phyloP scores from a whole-genome alignment of 35 echinoderm and acorn worm species.

The Acanthaster planci region DNA sequence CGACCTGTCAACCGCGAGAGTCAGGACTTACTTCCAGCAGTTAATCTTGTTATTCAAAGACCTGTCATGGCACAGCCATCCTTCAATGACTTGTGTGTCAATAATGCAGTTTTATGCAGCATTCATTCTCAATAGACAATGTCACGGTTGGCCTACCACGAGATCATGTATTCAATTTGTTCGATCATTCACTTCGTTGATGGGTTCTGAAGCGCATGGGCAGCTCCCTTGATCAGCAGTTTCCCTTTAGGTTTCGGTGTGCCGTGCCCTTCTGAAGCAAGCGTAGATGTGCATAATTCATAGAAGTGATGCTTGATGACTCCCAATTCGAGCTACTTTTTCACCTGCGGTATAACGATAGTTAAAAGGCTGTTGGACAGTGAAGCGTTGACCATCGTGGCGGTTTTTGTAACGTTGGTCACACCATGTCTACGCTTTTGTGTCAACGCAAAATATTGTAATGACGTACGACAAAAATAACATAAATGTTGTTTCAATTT shows the following conservation, averaged over 20 bases:
- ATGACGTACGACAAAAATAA: too few species aligned
- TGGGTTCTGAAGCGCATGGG: not conserved
- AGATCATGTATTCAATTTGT: conserved; percentile 23
- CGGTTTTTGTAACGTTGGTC: too few species aligned
- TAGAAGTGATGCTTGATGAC: too few species aligned
- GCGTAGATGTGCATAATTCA: too few species aligned
- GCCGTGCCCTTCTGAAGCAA: too few species aligned
- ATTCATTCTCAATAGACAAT: conserved; percentile 1
- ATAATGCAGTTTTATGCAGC: not conserved
- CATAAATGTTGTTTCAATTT: too few species aligned
- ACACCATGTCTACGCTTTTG: too few species aligned
- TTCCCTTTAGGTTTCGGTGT: not conserved
- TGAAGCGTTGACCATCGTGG: too few species aligned
- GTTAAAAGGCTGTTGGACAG: too few species aligned
- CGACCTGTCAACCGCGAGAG: not conserved
- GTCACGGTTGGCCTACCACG: conserved; percentile 7
- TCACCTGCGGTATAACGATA: too few species aligned
- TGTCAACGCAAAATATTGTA: too few species aligned
- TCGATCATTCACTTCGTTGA: not conserved
- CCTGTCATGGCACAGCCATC: not conserved
- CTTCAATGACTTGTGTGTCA: not conserved
- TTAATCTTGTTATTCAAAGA: conserved; percentile 15
- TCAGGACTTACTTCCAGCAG: not conserved
- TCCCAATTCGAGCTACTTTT: too few species aligned
- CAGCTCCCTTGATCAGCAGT: not conserved